Evolutionary conservation across 2,797 vertebrate genomes (phyloP), one percentile per base, ranked within the genome.

Genomic region (Decapterus maruadsi): DNA sequence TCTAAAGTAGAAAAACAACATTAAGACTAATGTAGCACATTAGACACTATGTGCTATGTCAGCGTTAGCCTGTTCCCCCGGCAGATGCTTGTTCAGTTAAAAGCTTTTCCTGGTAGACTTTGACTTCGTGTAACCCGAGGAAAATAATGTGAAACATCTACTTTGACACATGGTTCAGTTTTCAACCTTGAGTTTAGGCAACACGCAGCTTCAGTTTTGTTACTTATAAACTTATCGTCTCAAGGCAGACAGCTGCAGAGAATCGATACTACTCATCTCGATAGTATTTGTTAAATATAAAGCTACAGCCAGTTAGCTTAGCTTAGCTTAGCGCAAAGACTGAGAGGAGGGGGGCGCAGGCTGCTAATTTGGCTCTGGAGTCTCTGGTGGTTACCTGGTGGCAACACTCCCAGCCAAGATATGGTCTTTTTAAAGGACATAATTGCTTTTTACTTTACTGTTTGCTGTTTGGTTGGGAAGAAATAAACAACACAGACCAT

Each of bases 1-100:
- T 80, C 83, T 72, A 36, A 73, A 77, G 77, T 77, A 80, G 75
- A 77, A 90, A 89, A 90, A 88, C 83, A 87, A 84, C 70, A 82
- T 84, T 71, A 78, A 80, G 64, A 54, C 79, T 85, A 90, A 90
- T 84, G 79, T 57, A 78, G 73, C 74, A 63, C 65, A 70, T 76
- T 79, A 74, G 62, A 85, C 82, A 76, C 60, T 34, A 34, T 34
- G 60, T 80, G 72, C 78, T 68, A 36, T 45, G 77, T 91, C 87
- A 86, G 87, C 77, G 17, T 75, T 51, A 62, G 36, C 14, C 58
- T 6, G 26, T 62, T 63, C 73, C 43, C 42, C 54, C 67, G 53
- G 74, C 34, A 68, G 66, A 78, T 51, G 68, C 55, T 61, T 50
- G 73, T 62, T 29, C 56, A 75, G 61, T 78, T 78, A 38, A 82